These are phyloP conservation scores for Leptopilina myrica DNA, from an alignment of 2,888 invertebrate species.

Conservation along the genomic window DNA sequence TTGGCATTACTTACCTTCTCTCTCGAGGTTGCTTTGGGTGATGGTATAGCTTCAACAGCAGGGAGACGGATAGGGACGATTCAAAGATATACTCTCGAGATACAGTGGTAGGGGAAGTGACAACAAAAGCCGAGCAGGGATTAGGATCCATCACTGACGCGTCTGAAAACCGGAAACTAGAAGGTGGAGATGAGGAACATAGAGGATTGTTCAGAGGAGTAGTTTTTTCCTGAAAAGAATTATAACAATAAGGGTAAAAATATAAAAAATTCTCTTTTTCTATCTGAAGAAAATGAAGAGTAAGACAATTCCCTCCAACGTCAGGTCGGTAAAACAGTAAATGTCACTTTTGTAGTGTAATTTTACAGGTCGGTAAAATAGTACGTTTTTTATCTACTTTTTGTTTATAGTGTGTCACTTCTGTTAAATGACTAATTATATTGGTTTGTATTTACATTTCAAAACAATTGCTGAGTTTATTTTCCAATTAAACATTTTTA, in stretches of 20 bases:
- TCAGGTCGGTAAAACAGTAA: too few relatives aligned
- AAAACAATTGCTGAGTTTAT: too few relatives aligned
- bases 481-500: too few relatives aligned
- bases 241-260: neutral
- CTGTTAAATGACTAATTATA: too few relatives aligned
- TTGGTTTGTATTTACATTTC: too few relatives aligned
- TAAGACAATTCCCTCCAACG: too few relatives aligned
- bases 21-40: constrained; percentile 53
- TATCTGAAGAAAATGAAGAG: too few relatives aligned
- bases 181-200: constrained; percentile 39
- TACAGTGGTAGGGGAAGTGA: constrained; percentile 58
- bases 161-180: constrained; percentile 55
- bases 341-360: too few relatives aligned
- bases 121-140: constrained; percentile 67
- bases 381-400: too few relatives aligned
- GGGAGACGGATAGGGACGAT: constrained; percentile 52
- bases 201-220: constrained; percentile 42
- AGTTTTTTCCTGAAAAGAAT: neutral
- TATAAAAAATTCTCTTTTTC: neutral
- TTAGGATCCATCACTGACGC: constrained; percentile 64
- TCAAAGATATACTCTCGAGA: constrained; percentile 53
- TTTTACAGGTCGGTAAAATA: too few relatives aligned
- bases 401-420: too few relatives aligned
- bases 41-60: constrained; percentile 47
- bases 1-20: constrained; percentile 68